Conservation (phyloP, 2,113 vertebrate species). For the Arvicanthis niloticus region DNA sequence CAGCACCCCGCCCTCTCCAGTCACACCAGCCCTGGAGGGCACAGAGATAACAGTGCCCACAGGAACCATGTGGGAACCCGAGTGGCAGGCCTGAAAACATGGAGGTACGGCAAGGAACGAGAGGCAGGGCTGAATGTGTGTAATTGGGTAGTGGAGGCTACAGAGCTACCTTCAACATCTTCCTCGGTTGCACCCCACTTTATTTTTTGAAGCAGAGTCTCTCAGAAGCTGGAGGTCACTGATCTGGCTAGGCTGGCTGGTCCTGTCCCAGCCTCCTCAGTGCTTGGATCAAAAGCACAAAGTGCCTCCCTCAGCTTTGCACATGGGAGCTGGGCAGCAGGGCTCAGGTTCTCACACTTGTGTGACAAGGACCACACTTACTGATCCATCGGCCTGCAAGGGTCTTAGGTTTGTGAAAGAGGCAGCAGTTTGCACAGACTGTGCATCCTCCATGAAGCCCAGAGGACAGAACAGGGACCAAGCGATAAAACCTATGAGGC, state of each 20-base stretch:
- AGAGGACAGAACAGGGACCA: neutral
- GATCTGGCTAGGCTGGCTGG: neutral
- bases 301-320: neutral
- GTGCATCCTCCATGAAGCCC: neutral
- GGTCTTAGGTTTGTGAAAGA: neutral
- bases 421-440: neutral
- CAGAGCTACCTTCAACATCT: neutral
- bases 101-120: too few relatives aligned
- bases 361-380: neutral
- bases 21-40: neutral
- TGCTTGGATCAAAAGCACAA: neutral
- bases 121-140: neutral
- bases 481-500: neutral
- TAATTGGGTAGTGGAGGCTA: neutral
- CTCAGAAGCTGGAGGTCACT: neutral
- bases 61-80: neutral
- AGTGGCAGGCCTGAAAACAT: neutral
- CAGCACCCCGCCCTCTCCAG: neutral
- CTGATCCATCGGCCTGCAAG: too few relatives aligned
- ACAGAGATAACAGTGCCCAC: neutral
- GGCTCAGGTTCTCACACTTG: neutral
- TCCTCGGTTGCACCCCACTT: neutral
- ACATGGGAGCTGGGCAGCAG: too few relatives aligned
- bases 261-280: neutral
- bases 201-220: neutral